Conservation (phyloP, 35 echinoderm and acorn worm species). For the Acanthaster planci region DNA sequence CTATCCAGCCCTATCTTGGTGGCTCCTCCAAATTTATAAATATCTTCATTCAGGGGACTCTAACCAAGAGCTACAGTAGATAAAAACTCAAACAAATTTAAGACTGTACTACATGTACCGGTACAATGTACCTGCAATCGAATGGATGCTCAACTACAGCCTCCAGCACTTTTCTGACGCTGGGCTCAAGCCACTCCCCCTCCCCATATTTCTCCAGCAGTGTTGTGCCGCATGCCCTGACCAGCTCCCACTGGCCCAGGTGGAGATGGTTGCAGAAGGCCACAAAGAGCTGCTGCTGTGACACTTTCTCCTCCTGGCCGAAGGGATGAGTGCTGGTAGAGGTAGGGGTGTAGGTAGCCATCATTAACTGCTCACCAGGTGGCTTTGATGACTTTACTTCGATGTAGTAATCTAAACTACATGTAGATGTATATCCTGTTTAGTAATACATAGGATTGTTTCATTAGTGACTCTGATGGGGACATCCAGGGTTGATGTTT, state of each 20-base stretch:
- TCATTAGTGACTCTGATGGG: too few species aligned
- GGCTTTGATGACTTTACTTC: too few species aligned
- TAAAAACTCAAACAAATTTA: too few species aligned
- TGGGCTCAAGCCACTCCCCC: not conserved
- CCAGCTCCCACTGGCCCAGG: constrained; percentile 99
- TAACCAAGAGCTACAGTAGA: too few species aligned
- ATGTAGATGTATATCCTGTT: too few species aligned
- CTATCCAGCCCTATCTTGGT: too few species aligned
- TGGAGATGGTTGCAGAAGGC: constrained; percentile 89
- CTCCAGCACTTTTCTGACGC: constrained; percentile 52
- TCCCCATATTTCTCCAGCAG: constrained; percentile 22
- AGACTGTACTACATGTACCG: too few species aligned
- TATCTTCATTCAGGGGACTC: too few species aligned
- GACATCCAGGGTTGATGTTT: too few species aligned
- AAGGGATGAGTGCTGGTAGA: constrained; percentile 66
- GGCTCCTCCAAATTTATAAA: too few species aligned
- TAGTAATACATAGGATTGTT: too few species aligned
- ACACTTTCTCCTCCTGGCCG: constrained; percentile 71
- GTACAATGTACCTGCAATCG: constrained; percentile 41
- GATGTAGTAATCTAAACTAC: too few species aligned
- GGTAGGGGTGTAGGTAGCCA: constrained; percentile 1
- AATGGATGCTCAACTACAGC: constrained; percentile 70
- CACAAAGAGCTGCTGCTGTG: constrained; percentile 59
- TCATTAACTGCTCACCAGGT: not conserved
- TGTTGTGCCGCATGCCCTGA: constrained; percentile 69